Evolutionary conservation across 1,140 invertebrate species (phyloP), one percentile per base, ranked within the genome.

Genomic region (Zaprionus lachaisei): DNA sequence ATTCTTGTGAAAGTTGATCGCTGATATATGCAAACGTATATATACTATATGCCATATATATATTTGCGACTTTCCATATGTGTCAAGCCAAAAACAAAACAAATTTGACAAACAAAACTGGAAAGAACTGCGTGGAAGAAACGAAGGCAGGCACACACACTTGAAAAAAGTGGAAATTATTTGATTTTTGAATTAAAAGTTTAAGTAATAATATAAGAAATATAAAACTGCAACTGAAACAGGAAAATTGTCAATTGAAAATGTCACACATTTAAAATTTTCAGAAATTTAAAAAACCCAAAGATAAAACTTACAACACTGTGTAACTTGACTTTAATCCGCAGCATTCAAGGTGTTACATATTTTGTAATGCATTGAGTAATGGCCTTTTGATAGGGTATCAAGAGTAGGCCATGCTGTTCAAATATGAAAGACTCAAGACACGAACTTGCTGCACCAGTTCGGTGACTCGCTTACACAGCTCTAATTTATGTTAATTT

Each of bases 1-100:
- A 80, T 87, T 87, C 84, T 87, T 67, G 83, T 87, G 83, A 87
- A 87, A 87, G 83, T 87, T 72, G 54, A 77, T 77, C 55, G 56
- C 57, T 51, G 15, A 41, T 72, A 15, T 26, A 28, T 22, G 31
- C 15, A 58, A 17, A n/a, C 38, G 5, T 41, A 51, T 51, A 51
- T 51, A 51, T 51, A 51, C 20, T n/a, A 26, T 38, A 12, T 47
- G 31, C 31, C 31, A 26, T 24, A 7, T 41, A 15, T 49, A 44
- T 57, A 14, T 38, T 5, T 34, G 51, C 28, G 41, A 11, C 67
- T 63, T 75, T 75, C 67, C 54, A 75, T 63, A 75, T 58, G 64
- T 20, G 44, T 54, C 22, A 77, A 80, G 68, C 61, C 55, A 72
- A 72, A 64, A 60, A 56, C n/a, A 77, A 64, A 20, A 14, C 62